Evolutionary conservation across 2,888 invertebrate genomes (phyloP).

Genomic region (Lycophotia porphyrea): DNA sequence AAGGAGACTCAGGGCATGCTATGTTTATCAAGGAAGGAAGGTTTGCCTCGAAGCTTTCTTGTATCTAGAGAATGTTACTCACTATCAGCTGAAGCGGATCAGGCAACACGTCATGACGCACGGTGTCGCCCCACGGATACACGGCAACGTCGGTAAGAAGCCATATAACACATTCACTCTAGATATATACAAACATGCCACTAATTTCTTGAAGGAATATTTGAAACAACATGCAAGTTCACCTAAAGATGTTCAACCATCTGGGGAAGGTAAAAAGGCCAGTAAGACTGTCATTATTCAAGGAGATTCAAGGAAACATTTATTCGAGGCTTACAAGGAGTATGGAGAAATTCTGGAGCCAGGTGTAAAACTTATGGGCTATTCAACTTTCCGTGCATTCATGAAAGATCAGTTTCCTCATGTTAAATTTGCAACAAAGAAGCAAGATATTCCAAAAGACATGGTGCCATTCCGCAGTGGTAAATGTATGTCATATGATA

Average conservation of each 20-base stretch:
- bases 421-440: constrained; percentile 93
- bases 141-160: constrained; percentile 95
- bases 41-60: constrained; percentile 95
- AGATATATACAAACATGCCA: constrained; percentile 94
- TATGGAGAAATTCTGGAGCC: constrained; percentile 93
- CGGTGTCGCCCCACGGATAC: constrained; percentile 94
- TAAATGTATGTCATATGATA: constrained; percentile 89
- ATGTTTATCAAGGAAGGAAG: constrained; percentile 94
- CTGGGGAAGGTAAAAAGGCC: constrained; percentile 87
- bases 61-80: constrained; percentile 94
- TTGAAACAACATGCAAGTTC: constrained; percentile 92
- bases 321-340: constrained; percentile 94
- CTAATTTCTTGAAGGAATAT: constrained; percentile 94
- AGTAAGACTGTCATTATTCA: constrained; percentile 88
- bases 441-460: constrained; percentile 86
- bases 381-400: constrained; percentile 94
- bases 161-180: constrained; percentile 95
- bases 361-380: constrained; percentile 94
- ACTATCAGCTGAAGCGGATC: constrained; percentile 94
- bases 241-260: constrained; percentile 87
- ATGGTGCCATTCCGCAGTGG: constrained; percentile 89
- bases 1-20: constrained; percentile 93
- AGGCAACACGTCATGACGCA: constrained; percentile 95
- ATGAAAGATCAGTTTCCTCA: constrained; percentile 95
- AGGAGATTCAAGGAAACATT: constrained; percentile 91